Evolutionary conservation across 1,140 invertebrate genomes (phyloP).

Genomic region (Cryptotermes secundus): DNA sequence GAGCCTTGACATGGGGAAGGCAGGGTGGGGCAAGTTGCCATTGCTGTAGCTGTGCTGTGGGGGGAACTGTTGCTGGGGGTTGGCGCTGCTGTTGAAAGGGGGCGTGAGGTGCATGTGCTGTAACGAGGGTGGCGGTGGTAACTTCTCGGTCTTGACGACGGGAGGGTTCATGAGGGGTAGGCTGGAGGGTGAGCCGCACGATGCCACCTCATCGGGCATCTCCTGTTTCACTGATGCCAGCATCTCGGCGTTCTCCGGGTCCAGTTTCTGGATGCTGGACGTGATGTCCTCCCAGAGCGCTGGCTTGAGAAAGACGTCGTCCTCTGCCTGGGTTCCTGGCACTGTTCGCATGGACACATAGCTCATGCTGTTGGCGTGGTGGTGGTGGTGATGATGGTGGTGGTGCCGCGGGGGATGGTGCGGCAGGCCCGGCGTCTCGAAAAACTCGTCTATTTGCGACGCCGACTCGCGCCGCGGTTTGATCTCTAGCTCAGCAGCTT

Average conservation of each 20-base stretch:
- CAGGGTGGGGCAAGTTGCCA: constrained; percentile 44
- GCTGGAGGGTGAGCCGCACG: not conserved
- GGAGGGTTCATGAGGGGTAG: constrained; percentile 49
- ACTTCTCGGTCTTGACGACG: constrained; percentile 63
- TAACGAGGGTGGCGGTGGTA: constrained; percentile 30
- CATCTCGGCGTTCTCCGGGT: constrained; percentile 87
- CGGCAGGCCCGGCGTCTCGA: constrained; percentile 50
- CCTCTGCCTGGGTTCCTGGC: constrained; percentile 56
- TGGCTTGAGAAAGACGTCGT: constrained; percentile 80
- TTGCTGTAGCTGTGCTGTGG: constrained; percentile 45
- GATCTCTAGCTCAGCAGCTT: constrained; percentile 45
- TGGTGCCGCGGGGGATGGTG: constrained; percentile 34
- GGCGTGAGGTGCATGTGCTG: constrained; percentile 50
- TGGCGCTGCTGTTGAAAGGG: constrained; percentile 40
- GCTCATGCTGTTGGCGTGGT: constrained; percentile 48
- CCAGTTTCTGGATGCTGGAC: constrained; percentile 82
- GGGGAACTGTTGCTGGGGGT: constrained; percentile 36
- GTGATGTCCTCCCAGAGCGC: constrained; percentile 88
- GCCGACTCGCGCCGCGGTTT: constrained; percentile 61
- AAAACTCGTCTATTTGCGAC: constrained; percentile 69
- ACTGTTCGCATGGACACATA: constrained; percentile 55
- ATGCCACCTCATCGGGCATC: constrained; percentile 59
- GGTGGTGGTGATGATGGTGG: constrained; percentile 37
- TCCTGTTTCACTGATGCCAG: constrained; percentile 68
- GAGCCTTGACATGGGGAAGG: constrained; percentile 52